A percentile compares a stretch with the other conserved stretches of the same genome.
phyloP scores from a whole-genome alignment of 23 tunicate genomes.

The Halocynthia aurantium region DNA sequence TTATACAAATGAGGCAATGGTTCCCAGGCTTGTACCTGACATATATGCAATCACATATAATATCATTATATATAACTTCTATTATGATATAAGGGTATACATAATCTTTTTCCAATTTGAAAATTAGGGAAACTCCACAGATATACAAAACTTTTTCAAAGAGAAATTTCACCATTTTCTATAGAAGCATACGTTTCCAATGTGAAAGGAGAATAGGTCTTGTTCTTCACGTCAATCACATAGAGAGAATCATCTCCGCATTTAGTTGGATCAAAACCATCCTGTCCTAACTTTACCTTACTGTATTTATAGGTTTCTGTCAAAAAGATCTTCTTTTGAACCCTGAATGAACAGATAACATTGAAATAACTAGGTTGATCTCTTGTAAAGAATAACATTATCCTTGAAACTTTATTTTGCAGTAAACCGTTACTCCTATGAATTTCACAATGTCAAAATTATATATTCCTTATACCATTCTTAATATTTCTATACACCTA shows the following conservation, averaged over 20 bases:
- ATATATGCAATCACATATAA: too few relatives aligned
- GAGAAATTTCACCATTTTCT: too few relatives aligned
- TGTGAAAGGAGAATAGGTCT: constrained; percentile 48
- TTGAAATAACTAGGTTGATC: neutral
- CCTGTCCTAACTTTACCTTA: constrained; percentile 44
- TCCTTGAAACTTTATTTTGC: neutral
- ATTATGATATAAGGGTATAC: too few relatives aligned
- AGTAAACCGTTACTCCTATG: neutral
- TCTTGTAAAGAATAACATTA: neutral
- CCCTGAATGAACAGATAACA: constrained; percentile 14
- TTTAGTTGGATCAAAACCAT: constrained; percentile 46
- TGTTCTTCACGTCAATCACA: constrained; percentile 33
- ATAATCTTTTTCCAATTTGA: too few relatives aligned
- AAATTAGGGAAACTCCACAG: too few relatives aligned
- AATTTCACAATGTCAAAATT: neutral
- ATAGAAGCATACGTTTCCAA: too few relatives aligned
- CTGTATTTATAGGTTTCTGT: constrained; percentile 73
- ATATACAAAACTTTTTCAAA: too few relatives aligned
- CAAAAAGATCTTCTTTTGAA: constrained; percentile 37
- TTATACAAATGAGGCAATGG: too few relatives aligned
- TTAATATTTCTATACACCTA: too few relatives aligned
- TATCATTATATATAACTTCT: too few relatives aligned
- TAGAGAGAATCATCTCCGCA: constrained; percentile 39
- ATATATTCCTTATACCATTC: too few relatives aligned
- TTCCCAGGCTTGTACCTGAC: too few relatives aligned